Base-by-base conservation (phyloP, 1,140 invertebrate species). In the Pantala flavescens region DNA sequence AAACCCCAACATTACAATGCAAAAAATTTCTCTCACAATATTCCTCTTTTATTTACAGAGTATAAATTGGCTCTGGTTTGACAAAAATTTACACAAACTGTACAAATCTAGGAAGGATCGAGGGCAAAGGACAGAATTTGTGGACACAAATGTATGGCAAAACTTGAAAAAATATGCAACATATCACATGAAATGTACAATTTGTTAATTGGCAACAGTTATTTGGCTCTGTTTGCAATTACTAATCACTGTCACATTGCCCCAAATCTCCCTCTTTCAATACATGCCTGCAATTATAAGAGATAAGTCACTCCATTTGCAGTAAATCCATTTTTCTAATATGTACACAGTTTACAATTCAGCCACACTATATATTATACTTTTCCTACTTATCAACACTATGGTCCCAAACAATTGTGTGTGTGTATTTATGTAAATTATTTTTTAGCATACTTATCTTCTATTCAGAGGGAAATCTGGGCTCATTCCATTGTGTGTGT, bases 101-200 rank as follows among this genome's bases (percentile, higher is more conserved):
- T 63, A 63, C 49, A 63, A 63, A 63, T 63, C n/a, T 7, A 63
- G 49, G 49, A 21, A 63, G 49, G n/a, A 16, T 5, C 49, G 12
- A 63, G 49, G 49, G 49, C 16, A 63, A 63, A 63, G 14, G n/a
- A 63, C 49, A 63, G n/a, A 63, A 63, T 63, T 19, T 63, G 49
- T 16, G 49, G 28, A 9, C 28, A 36, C 28, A 36, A 36, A 63
- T 19, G 12, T 16, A 21, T 21, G 49, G 49, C n/a, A 63, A 63
- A 63, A 63, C 49, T 19, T 63, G 49, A 63, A 63, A 63, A 63
- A 63, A 63, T 63, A 63, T 63, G 49, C 49, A 63, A 63, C 49
- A 3, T 63, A 63, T 63, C 49, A 63, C 49, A 19, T 63, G 12
- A 63, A 63, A 63, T 63, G n/a, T 19, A 63, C 49, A 63, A 63